Evolutionary conservation across 1,140 invertebrate species (phyloP).

Genomic region (Pentalonia nigronervosa): DNA sequence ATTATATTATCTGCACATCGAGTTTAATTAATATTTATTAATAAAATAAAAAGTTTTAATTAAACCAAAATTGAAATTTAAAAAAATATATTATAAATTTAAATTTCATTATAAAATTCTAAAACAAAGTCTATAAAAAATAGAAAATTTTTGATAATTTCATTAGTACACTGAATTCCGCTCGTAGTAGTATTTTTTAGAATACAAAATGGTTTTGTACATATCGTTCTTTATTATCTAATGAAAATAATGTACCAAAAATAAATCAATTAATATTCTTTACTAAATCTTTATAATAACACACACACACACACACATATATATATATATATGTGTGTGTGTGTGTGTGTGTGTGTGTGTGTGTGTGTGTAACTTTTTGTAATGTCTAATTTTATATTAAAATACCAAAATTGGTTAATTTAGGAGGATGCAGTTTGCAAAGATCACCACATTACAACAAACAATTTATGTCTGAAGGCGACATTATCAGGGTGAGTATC

Average conservation of each 20-base stretch:
- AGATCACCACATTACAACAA: conserved; percentile 56
- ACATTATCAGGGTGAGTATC: conserved; percentile 50
- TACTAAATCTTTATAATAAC: not conserved
- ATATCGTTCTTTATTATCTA: too few relatives aligned
- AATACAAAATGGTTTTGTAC: too few relatives aligned
- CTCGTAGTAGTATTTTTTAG: too few relatives aligned
- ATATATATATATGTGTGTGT: too few relatives aligned
- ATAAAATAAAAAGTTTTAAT: not conserved
- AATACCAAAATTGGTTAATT: not conserved
- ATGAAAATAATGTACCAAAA: too few relatives aligned
- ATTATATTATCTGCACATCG: not conserved
- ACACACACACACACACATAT: too few relatives aligned
- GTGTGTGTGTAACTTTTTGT: not conserved
- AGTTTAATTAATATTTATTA: not conserved
- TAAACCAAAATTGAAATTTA: too few relatives aligned
- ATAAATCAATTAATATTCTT: not conserved
- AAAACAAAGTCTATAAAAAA: not conserved
- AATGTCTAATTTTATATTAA: not conserved
- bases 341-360: too few relatives aligned
- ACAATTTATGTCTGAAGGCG: conserved; percentile 61
- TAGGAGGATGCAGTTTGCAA: conserved; percentile 52
- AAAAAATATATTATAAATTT: too few relatives aligned
- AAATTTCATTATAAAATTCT: not conserved
- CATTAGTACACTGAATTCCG: too few relatives aligned
- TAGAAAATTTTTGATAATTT: too few relatives aligned